Conservation (phyloP, 2,888 invertebrate species). For the Lithophane semibrunnea region DNA sequence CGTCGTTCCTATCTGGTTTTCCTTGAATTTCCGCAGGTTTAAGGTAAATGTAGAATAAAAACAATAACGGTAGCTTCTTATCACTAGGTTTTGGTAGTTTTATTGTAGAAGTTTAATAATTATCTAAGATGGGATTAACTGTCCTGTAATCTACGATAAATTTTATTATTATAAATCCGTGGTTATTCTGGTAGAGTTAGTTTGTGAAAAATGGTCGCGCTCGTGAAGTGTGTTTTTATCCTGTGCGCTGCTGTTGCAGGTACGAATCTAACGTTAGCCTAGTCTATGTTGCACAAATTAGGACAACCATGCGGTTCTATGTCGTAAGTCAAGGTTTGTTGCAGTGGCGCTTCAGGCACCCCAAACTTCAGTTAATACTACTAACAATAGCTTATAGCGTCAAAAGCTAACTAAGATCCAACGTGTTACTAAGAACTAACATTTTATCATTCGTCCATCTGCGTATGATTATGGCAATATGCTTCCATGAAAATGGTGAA, state of each 20-base stretch:
- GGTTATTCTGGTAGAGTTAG: slow-evolving; percentile 43
- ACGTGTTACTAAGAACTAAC: neutral
- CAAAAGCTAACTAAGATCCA: neutral
- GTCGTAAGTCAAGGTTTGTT: neutral
- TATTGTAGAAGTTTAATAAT: slow-evolving; percentile 62
- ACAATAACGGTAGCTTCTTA: slow-evolving; percentile 33
- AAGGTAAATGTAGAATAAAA: neutral
- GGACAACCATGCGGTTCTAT: neutral
- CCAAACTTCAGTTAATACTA: neutral
- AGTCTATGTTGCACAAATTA: neutral
- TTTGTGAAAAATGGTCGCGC: slow-evolving; percentile 76
- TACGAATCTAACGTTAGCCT: slow-evolving; percentile 57
- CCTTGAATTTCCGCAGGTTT: slow-evolving; percentile 9
- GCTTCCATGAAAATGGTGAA: neutral
- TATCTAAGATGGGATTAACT: slow-evolving; percentile 67
- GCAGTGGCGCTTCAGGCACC: neutral
- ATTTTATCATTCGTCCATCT: neutral
- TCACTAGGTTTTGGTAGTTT: slow-evolving; percentile 64
- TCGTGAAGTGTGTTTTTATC: slow-evolving; percentile 76
- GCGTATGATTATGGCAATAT: neutral
- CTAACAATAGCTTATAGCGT: neutral
- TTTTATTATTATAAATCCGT: slow-evolving; percentile 74
- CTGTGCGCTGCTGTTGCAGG: slow-evolving; percentile 81
- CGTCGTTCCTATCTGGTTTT: slow-evolving; percentile 32
- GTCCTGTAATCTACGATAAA: slow-evolving; percentile 75